phyloP scores from a whole-genome alignment of 2,113 vertebrate genomes.

The Gopherus evgoodei region DNA sequence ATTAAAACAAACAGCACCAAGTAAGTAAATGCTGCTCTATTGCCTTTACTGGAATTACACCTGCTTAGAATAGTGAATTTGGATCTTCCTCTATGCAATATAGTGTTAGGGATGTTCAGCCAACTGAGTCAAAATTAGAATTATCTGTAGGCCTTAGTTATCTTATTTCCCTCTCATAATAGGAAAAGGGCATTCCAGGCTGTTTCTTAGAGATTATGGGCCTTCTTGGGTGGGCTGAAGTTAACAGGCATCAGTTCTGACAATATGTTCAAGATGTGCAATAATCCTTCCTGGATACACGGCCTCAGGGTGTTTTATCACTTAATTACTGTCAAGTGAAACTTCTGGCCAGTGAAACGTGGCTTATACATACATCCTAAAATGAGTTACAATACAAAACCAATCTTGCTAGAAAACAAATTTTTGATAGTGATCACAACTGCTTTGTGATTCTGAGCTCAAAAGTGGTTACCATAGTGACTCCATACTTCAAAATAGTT shows the following conservation, averaged over 20 bases:
- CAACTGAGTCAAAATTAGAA: neutral
- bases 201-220: neutral
- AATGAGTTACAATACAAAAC: conserved; percentile 41
- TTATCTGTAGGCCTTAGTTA: neutral
- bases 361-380: neutral
- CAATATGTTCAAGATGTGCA: neutral
- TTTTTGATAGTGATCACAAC: conserved; percentile 46
- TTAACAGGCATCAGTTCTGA: neutral
- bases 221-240: conserved; percentile 1
- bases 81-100: neutral
- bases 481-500: conserved; percentile 58
- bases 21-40: neutral
- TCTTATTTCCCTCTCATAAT: neutral
- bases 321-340: conserved; percentile 9
- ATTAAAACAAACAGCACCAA: neutral
- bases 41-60: neutral
- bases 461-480: conserved; percentile 76
- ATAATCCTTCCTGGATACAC: neutral
- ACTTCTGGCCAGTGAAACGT: conserved; percentile 26
- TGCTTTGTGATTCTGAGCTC: conserved; percentile 53
- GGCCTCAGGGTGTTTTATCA: neutral
- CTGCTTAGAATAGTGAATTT: neutral
- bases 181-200: neutral
- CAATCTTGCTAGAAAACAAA: conserved; percentile 38
- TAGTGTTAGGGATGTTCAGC: rapidly evolving